Conservation (phyloP, 1,140 invertebrate genomes). For the Campoletis sonorensis region DNA sequence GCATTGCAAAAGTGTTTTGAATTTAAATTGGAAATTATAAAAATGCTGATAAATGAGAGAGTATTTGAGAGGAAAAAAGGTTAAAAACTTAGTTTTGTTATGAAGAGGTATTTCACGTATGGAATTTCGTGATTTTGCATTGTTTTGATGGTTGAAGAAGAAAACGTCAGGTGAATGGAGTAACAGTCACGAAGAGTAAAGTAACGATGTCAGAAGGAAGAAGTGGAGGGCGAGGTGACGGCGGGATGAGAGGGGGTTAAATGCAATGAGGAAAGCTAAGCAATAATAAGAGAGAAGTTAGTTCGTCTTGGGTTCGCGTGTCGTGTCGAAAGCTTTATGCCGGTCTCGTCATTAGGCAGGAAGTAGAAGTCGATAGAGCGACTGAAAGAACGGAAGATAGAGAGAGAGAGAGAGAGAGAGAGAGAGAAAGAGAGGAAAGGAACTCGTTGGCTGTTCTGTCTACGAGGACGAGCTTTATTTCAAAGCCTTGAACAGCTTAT, state of each 20-base stretch:
- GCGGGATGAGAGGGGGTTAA: too few relatives aligned
- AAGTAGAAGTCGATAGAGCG: constrained; percentile 17
- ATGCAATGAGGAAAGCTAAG: not conserved
- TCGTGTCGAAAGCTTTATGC: constrained; percentile 56
- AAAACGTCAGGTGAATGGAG: not conserved
- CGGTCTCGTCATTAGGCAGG: constrained; percentile 55
- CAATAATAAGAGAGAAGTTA: constrained; percentile 39
- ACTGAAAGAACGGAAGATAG: constrained; percentile 2
- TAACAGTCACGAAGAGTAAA: constrained; percentile 12
- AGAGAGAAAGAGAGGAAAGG: not conserved
- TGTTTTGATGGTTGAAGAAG: not conserved
- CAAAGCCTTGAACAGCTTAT: not conserved
- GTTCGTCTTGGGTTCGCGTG: constrained; percentile 37
- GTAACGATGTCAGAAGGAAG: not conserved
- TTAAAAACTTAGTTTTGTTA: not conserved
- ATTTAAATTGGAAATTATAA: too few relatives aligned
- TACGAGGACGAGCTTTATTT: not conserved
- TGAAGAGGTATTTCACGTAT: not conserved
- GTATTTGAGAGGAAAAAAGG: not conserved
- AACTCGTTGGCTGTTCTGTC: not conserved
- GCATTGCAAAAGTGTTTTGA: too few relatives aligned
- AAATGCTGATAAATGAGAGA: not conserved
- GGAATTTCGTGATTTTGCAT: not conserved
- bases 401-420: not conserved
- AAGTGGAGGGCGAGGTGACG: not conserved